Evolutionary conservation across 2,888 invertebrate genomes (phyloP), one percentile per base, ranked within the genome.

Genomic region (Sarcophaga carnaria): DNA sequence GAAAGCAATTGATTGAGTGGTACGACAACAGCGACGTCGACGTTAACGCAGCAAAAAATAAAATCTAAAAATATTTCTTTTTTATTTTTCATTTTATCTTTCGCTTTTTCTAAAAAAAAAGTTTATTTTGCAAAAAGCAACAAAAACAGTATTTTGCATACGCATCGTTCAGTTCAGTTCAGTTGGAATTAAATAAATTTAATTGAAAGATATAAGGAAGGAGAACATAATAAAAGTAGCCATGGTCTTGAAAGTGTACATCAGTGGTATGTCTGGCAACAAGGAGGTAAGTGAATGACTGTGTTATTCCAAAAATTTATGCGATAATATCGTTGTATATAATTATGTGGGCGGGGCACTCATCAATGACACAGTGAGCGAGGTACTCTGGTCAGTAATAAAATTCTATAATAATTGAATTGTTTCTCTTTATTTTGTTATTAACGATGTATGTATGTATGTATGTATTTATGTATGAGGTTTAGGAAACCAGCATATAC

Each of bases 221-320:
- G 63, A 79, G 3, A 70, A 75, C 64, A 54, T 4, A 75, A 78
- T 10, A 63, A 71, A 70, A 79, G 54, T 80, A 83, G 67, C 83
- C 71, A 98, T 98, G 98, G 97, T 97, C 94, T 96, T 98, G 92
- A 98, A 97, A 95, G 96, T 98, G 89, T 98, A 97, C 94, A 95
- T 98, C 93, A 97, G 97, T 94, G 97, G 97, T 92, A 97, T 97
- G 94, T 98, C 97, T 92, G 98, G 97, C 92, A 98, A 97, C 94
- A 97, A 98, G 95, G 98, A 98, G 96, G 98, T 97, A 94, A 95
- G 95, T 91, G 95, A 98, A 98, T 96, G 98, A 97, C 94, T 95
- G 95, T 91, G 76, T 67, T 80, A 64, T 70, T 67, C 66, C 67
- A 82, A 74, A 45, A 74, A 80, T 49, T 37, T 67, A 14, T n/a